phyloP scores from a whole-genome alignment of 2,797 vertebrate species.

The Melopsittacus undulatus region DNA sequence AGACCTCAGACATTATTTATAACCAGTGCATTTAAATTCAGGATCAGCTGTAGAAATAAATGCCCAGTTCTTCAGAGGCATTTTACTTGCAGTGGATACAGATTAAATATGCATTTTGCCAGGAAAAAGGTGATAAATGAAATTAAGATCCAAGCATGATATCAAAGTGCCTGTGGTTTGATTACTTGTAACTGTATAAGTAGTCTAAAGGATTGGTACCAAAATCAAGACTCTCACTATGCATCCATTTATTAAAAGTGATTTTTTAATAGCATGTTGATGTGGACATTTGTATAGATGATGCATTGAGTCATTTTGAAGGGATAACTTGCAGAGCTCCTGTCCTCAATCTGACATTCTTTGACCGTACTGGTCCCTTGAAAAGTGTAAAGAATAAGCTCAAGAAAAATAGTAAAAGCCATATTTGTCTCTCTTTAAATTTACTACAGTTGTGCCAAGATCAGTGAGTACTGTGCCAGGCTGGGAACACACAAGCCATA shows the following conservation, averaged over 20 bases:
- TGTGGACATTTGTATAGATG: neutral
- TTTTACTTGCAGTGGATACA: constrained; percentile 29
- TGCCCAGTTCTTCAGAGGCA: constrained; percentile 4
- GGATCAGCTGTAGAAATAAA: constrained; percentile 36
- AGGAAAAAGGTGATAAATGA: neutral
- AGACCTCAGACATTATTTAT: constrained; percentile 53
- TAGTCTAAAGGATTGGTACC: neutral
- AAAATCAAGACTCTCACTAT: neutral
- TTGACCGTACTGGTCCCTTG: neutral
- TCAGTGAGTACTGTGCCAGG: neutral
- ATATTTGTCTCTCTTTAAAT: neutral
- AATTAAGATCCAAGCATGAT: neutral
- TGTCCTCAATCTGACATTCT: neutral
- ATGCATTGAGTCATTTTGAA: neutral
- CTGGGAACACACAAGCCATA: neutral
- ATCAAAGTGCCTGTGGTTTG: neutral
- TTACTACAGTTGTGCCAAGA: neutral
- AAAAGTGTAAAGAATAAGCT: neutral
- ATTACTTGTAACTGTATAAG: neutral
- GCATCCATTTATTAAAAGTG: neutral
- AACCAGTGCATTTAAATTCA: constrained; percentile 18
- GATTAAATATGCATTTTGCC: constrained; percentile 29
- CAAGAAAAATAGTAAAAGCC: neutral
- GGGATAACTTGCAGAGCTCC: neutral
- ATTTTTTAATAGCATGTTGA: neutral